Evolutionary conservation across 35 echinoderm and acorn worm genomes (phyloP).

Genomic region (Apostichopus japonicus): DNA sequence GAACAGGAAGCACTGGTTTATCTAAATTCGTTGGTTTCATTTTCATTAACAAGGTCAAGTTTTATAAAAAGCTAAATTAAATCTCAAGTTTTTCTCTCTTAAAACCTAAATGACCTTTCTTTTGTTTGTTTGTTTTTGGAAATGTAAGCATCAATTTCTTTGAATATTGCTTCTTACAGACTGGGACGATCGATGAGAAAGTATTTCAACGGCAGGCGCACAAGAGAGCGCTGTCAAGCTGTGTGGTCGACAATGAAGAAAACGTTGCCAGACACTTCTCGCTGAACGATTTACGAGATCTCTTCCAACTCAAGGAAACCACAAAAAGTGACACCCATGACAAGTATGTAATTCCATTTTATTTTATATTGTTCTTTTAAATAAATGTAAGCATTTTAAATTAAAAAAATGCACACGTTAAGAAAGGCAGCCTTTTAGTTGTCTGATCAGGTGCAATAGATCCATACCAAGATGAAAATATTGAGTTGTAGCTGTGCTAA

Average conservation of each 20-base stretch:
- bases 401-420: too few species aligned
- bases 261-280: conserved; percentile 95
- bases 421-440: too few species aligned
- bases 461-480: too few species aligned
- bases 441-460: too few species aligned
- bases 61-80: too few species aligned
- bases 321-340: conserved; percentile 97
- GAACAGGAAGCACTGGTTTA: too few species aligned
- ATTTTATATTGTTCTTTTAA: neutral
- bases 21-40: too few species aligned
- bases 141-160: neutral
- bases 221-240: conserved; percentile 95
- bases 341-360: conserved; percentile 68
- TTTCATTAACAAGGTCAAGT: too few species aligned
- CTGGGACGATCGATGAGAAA: conserved; percentile 94
- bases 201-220: conserved; percentile 97
- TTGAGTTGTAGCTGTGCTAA: too few species aligned
- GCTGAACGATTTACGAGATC: conserved; percentile 70
- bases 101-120: too few species aligned
- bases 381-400: too few species aligned
- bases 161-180: conserved; percentile 54
- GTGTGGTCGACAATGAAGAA: conserved; percentile 97
- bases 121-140: neutral
- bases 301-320: conserved; percentile 81
- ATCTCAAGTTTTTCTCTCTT: too few species aligned